These are phyloP conservation scores for Leptodactylus fallax DNA, from an alignment of 2,797 vertebrate genomes.

Conservation along the genomic window DNA sequence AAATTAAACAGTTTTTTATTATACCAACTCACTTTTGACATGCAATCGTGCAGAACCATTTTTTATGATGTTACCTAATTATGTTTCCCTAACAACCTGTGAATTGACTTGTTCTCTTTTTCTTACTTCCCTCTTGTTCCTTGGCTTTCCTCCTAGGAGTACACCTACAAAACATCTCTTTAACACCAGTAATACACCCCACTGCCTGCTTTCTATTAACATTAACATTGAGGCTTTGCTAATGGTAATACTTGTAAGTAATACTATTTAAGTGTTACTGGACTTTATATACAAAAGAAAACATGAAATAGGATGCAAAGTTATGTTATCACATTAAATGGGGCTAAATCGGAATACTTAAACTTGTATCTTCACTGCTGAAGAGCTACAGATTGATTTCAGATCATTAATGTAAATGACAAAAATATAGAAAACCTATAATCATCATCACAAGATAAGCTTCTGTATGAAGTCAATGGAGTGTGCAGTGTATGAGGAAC, in stretches of 20 bases:
- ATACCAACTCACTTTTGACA: conserved; percentile 59
- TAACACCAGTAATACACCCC: not conserved
- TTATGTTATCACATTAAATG: too few species aligned
- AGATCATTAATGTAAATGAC: too few species aligned
- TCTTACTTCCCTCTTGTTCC: conserved; percentile 15
- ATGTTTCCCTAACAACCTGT: conserved; percentile 62
- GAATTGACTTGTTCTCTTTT: conserved; percentile 40
- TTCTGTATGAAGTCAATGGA: too few species aligned
- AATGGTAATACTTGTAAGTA: not conserved
- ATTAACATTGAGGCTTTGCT: not conserved
- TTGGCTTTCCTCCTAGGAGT: conserved; percentile 10
- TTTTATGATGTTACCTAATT: conserved; percentile 64
- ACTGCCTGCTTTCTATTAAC: not conserved
- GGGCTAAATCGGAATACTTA: too few species aligned
- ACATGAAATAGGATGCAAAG: too few species aligned
- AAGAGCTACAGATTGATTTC: too few species aligned
- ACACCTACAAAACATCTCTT: conserved; percentile 25
- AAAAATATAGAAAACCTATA: too few species aligned
- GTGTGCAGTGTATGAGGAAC: too few species aligned
- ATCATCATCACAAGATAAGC: too few species aligned
- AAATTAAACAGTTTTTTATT: conserved; percentile 63
- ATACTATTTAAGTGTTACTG: not conserved
- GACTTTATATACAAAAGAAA: too few species aligned
- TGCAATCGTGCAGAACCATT: conserved; percentile 63
- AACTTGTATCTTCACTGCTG: too few species aligned